Conservation (phyloP, 2,888 invertebrate genomes). For the Tromatobia lineatoria region DNA sequence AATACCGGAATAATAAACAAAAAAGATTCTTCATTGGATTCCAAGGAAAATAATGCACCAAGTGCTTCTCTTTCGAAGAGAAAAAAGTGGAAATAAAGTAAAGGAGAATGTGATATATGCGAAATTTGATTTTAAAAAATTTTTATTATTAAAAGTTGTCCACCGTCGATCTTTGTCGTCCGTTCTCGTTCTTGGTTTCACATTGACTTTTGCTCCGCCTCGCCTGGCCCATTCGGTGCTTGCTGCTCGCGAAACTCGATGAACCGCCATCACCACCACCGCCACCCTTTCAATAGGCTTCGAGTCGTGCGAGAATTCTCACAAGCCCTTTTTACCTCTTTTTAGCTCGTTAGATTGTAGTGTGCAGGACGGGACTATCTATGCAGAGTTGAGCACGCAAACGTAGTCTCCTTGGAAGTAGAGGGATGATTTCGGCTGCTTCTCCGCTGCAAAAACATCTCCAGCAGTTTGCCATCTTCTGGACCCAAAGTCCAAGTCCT, state of each 20-base stretch:
- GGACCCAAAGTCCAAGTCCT: background rate
- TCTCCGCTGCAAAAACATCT: background rate
- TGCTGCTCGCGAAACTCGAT: constrained; percentile 34
- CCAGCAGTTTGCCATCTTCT: background rate
- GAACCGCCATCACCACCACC: too few relatives aligned
- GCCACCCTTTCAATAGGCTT: constrained; percentile 41
- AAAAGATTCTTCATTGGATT: too few relatives aligned
- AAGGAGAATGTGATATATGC: too few relatives aligned
- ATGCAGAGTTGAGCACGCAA: constrained; percentile 11
- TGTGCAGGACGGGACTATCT: background rate
- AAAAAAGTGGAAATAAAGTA: too few relatives aligned
- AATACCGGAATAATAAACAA: too few relatives aligned
- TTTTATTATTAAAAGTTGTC: background rate
- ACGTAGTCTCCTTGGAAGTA: background rate
- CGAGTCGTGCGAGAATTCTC: constrained; percentile 19
- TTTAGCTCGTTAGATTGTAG: background rate
- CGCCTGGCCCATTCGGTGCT: background rate
- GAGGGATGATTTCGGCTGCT: background rate
- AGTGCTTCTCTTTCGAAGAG: too few relatives aligned
- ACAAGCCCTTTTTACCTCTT: background rate
- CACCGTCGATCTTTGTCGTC: constrained; percentile 9
- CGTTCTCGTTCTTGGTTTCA: constrained; percentile 3
- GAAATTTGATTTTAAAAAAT: too few relatives aligned
- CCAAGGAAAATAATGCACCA: too few relatives aligned
- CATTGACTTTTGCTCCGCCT: constrained; percentile 26